Evolutionary conservation across 2,797 vertebrate species (phyloP).

Genomic region (Betta splendens): DNA sequence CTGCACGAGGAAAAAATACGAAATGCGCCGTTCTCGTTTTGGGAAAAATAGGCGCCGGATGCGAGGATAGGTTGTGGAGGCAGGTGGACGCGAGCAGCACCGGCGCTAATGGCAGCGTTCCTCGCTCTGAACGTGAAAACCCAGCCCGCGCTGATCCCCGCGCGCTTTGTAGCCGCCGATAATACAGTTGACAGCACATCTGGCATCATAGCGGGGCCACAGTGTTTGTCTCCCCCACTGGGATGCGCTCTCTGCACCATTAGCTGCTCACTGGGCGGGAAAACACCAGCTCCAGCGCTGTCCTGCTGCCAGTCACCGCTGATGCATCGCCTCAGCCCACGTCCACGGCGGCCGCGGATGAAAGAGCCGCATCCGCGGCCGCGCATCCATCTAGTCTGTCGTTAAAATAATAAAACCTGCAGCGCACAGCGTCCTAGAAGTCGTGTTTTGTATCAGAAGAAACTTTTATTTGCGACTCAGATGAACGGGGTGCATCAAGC

Average conservation of each 20-base stretch:
- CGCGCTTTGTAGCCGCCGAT: slow-evolving; percentile 73
- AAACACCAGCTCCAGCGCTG: slow-evolving; percentile 54
- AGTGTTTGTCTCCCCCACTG: slow-evolving; percentile 62
- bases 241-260: slow-evolving; percentile 74
- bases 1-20: not conserved
- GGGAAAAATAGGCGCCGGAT: slow-evolving; percentile 24
- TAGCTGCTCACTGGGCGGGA: slow-evolving; percentile 77
- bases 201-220: slow-evolving; percentile 66
- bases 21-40: slow-evolving; percentile 12
- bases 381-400: too few relatives aligned
- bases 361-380: slow-evolving; percentile 13
- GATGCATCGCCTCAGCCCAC: slow-evolving; percentile 52
- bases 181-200: slow-evolving; percentile 78
- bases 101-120: slow-evolving; percentile 34
- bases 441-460: too few relatives aligned
- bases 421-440: too few relatives aligned
- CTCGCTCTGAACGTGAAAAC: slow-evolving; percentile 57
- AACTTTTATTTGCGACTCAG: too few relatives aligned
- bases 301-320: slow-evolving; percentile 61
- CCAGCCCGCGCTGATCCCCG: slow-evolving; percentile 46
- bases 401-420: too few relatives aligned
- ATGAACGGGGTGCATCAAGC: too few relatives aligned
- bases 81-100: slow-evolving; percentile 23
- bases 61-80: slow-evolving; percentile 35
- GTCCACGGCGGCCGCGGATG: slow-evolving; percentile 14